Evolutionary conservation across 1,140 invertebrate genomes (phyloP).

Genomic region (Plutomurus gul): DNA sequence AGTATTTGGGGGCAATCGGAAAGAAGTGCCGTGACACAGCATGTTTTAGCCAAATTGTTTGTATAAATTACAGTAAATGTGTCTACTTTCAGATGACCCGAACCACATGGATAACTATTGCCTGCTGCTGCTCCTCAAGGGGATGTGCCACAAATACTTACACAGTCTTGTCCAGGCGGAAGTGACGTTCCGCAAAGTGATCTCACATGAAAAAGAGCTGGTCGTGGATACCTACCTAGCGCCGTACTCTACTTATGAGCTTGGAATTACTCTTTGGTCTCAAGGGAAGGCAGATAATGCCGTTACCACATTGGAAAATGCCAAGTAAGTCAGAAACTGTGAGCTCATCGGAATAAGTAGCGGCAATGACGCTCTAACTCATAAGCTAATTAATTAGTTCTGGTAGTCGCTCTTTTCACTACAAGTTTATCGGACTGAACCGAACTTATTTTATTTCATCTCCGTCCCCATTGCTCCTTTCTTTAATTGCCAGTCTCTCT

Average conservation of each 20-base stretch:
- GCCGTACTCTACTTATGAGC: slow-evolving; percentile 84
- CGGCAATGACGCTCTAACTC: background rate
- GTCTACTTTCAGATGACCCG: slow-evolving; percentile 55
- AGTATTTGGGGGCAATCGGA: too few relatives aligned
- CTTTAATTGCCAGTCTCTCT: background rate
- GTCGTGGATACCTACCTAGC: slow-evolving; percentile 75
- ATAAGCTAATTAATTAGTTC: slow-evolving; percentile 25
- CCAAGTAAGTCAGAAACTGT: slow-evolving; percentile 68
- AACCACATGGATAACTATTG: slow-evolving; percentile 78
- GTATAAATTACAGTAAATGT: background rate
- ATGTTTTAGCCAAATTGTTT: too few relatives aligned
- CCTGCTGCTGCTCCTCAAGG: slow-evolving; percentile 77
- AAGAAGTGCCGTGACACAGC: too few relatives aligned
- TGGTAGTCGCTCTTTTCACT: background rate
- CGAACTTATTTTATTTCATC: slow-evolving; percentile 15
- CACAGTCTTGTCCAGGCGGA: slow-evolving; percentile 73
- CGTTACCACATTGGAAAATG: slow-evolving; percentile 75
- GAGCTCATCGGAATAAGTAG: slow-evolving; percentile 6
- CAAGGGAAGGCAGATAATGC: slow-evolving; percentile 71
- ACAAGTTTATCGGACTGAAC: background rate
- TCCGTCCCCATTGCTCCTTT: background rate
- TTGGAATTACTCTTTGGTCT: slow-evolving; percentile 75
- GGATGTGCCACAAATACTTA: slow-evolving; percentile 78
- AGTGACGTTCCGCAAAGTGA: slow-evolving; percentile 72
- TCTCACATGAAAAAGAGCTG: slow-evolving; percentile 74